These are phyloP conservation scores for Crotophaga sulcirostris DNA, from an alignment of 2,113 vertebrate genomes.

Conservation along the genomic window DNA sequence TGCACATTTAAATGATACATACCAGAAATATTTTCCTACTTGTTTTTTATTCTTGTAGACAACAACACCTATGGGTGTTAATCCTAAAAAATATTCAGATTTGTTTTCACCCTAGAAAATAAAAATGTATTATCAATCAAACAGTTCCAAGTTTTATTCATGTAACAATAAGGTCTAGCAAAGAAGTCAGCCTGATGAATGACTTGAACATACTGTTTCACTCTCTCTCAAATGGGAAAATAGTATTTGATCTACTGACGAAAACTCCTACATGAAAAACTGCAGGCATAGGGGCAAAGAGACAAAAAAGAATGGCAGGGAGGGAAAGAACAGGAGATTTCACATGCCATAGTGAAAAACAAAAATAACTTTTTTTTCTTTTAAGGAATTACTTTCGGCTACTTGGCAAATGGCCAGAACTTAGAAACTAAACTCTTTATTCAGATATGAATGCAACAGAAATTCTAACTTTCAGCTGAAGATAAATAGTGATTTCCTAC, in stretches of 20 bases:
- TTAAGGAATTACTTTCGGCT: neutral
- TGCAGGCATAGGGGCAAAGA: neutral
- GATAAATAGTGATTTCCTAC: neutral
- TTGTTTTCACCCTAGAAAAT: constrained; percentile 88
- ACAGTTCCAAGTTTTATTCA: neutral
- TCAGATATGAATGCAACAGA: neutral
- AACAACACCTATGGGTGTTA: constrained; percentile 88
- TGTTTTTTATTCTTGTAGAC: constrained; percentile 92
- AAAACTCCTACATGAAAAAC: neutral
- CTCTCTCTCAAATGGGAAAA: neutral
- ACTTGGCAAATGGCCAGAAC: neutral
- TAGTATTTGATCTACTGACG: neutral
- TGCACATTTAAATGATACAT: constrained; percentile 57
- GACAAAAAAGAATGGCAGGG: neutral
- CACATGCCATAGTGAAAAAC: neutral
- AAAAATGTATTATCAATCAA: neutral
- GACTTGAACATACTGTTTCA: neutral
- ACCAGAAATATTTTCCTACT: constrained; percentile 96
- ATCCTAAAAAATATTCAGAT: constrained; percentile 90
- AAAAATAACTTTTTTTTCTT: neutral
- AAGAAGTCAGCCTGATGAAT: neutral
- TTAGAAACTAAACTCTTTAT: neutral
- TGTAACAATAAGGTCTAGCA: neutral
- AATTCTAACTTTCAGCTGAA: neutral
- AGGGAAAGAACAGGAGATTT: neutral